Evolutionary conservation across 2,797 vertebrate species (phyloP).

Genomic region (Chromobotia macracanthus): DNA sequence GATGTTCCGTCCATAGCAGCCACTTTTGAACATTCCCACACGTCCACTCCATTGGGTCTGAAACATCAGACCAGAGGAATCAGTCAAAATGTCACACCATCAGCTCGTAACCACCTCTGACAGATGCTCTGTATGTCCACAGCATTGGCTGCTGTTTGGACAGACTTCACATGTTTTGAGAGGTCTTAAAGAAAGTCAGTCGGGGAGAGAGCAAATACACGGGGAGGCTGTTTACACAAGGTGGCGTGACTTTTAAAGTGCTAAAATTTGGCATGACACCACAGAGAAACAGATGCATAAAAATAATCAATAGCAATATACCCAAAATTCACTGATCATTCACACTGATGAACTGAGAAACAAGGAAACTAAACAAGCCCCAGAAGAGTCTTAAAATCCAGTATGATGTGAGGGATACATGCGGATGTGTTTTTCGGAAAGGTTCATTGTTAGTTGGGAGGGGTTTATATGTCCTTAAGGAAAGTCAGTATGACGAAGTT

Average conservation of each 20-base stretch:
- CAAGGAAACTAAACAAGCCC: background rate
- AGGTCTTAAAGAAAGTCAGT: slow-evolving; percentile 33
- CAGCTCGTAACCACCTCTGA: background rate
- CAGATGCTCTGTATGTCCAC: slow-evolving; percentile 3
- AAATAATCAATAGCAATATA: background rate
- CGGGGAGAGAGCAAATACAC: slow-evolving; percentile 48
- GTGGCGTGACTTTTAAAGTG: slow-evolving; percentile 51
- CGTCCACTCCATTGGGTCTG: slow-evolving; percentile 94
- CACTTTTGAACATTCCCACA: slow-evolving; percentile 94
- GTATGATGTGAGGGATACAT: background rate
- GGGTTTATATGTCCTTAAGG: slow-evolving; percentile 58
- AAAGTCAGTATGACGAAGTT: slow-evolving; percentile 57
- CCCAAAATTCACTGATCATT: too few relatives aligned
- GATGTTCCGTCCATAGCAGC: slow-evolving; percentile 97
- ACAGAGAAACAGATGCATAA: background rate
- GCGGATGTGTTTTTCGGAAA: slow-evolving; percentile 46
- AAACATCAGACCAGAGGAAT: slow-evolving; percentile 7
- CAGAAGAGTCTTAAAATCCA: background rate
- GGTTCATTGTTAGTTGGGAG: slow-evolving; percentile 62
- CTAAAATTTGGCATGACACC: slow-evolving; percentile 31
- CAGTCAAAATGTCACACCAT: slow-evolving; percentile 12
- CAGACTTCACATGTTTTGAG: slow-evolving; percentile 49
- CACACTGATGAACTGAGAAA: background rate
- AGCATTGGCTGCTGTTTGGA: slow-evolving; percentile 17
- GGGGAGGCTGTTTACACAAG: slow-evolving; percentile 68